phyloP scores from a whole-genome alignment of 2,888 invertebrate genomes.

The Tromatobia lineatoria region DNA sequence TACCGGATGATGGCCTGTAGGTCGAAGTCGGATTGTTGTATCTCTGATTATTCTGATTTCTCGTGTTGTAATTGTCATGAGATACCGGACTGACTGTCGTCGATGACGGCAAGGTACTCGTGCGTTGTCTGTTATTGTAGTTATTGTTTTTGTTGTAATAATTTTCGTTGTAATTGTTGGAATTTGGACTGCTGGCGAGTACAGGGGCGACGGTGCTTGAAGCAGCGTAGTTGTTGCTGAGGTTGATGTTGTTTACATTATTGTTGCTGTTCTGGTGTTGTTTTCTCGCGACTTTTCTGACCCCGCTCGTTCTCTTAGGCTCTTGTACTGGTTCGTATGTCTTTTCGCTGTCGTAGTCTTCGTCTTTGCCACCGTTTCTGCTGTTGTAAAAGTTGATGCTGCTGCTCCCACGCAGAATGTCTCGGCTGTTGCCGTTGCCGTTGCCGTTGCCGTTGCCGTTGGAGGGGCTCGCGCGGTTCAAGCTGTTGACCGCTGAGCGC shows the following conservation, averaged over 20 bases:
- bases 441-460: constrained; percentile 81
- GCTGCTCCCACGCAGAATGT: constrained; percentile 75
- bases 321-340: constrained; percentile 85
- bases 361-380: constrained; percentile 85
- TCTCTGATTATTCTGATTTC: constrained; percentile 73
- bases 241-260: constrained; percentile 53
- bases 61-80: constrained; percentile 72
- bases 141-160: constrained; percentile 68
- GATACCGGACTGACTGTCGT: constrained; percentile 65
- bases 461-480: constrained; percentile 79
- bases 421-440: constrained; percentile 76
- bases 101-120: constrained; percentile 56
- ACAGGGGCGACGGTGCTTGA: constrained; percentile 74
- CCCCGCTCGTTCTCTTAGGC: constrained; percentile 76
- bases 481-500: constrained; percentile 80
- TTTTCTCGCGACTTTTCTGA: constrained; percentile 80
- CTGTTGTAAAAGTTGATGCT: constrained; percentile 82
- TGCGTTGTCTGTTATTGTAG: constrained; percentile 71
- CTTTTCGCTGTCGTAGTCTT: constrained; percentile 86
- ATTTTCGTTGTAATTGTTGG: constrained; percentile 69
- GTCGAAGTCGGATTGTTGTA: constrained; percentile 75
- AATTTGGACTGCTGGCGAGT: constrained; percentile 57
- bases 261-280: constrained; percentile 74
- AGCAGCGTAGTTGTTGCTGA: constrained; percentile 63
- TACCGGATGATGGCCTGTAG: constrained; percentile 77